phyloP scores from a whole-genome alignment of 2,888 invertebrate species.

The Lasioglossum malachurum region DNA sequence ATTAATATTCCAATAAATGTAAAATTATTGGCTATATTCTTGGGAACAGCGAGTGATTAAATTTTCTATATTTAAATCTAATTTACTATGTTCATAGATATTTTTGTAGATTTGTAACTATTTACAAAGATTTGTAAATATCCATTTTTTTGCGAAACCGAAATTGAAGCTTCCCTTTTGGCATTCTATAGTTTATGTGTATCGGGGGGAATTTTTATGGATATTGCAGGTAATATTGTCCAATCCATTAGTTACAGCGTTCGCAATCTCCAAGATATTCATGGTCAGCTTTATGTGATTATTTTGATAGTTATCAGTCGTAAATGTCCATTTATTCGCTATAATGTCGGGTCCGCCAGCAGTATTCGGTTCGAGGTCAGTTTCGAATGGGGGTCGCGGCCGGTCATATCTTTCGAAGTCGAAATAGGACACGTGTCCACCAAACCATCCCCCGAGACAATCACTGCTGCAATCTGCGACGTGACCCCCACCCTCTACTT shows the following conservation, averaged over 20 bases:
- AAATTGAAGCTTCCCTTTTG: neutral
- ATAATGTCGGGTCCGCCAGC: neutral
- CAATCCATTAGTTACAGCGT: neutral
- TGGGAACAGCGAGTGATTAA: too few species aligned
- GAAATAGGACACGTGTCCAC: constrained; percentile 55
- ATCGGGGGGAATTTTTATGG: constrained; percentile 1
- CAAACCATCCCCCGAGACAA: constrained; percentile 53
- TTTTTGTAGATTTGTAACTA: neutral
- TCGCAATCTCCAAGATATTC: neutral
- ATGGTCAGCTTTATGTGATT: neutral
- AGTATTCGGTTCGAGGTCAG: constrained; percentile 14
- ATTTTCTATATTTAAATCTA: too few species aligned
- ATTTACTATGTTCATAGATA: neutral
- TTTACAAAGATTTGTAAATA: neutral
- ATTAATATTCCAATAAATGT: neutral
- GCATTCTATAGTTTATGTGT: neutral
- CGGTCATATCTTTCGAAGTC: constrained; percentile 25
- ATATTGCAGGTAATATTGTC: neutral
- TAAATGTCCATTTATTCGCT: neutral
- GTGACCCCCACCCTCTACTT: constrained; percentile 43
- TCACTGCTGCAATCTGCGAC: constrained; percentile 52
- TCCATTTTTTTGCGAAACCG: too few species aligned
- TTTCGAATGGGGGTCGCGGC: neutral
- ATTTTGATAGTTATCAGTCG: neutral
- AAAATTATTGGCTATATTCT: neutral